phyloP scores from a whole-genome alignment of 1,140 invertebrate species.

The Drosophila teissieri region DNA sequence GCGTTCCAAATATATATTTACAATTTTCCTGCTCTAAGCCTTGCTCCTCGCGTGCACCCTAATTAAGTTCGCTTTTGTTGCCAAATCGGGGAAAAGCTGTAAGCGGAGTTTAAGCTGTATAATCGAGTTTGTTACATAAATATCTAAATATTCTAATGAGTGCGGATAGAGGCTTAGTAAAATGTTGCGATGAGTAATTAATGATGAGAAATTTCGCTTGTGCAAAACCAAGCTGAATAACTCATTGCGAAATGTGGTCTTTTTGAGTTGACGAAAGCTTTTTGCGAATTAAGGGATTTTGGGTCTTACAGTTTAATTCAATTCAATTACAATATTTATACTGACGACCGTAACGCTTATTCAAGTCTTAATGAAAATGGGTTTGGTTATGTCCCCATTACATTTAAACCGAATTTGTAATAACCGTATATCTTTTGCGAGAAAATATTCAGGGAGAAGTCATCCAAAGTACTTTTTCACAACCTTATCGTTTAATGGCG shows the following conservation, averaged over 20 bases:
- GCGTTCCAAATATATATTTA: slow-evolving; percentile 3
- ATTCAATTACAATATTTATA: slow-evolving; percentile 5
- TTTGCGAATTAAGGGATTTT: slow-evolving; percentile 11
- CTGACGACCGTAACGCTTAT: background rate
- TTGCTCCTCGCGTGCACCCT: background rate
- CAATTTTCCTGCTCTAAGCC: background rate
- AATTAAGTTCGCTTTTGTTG: background rate
- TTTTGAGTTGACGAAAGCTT: slow-evolving; percentile 16
- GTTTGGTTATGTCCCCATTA: no score
- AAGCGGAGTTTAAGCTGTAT: slow-evolving; percentile 6
- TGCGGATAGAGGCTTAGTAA: background rate
- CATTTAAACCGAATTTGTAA: no score
- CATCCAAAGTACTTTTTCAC: background rate
- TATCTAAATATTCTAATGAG: slow-evolving; percentile 20
- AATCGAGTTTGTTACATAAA: slow-evolving; percentile 37
- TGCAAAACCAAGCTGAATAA: slow-evolving; percentile 6
- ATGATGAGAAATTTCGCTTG: slow-evolving; percentile 17
- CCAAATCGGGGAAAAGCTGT: background rate
- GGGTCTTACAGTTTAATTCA: background rate
- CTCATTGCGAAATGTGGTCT: slow-evolving; percentile 3
- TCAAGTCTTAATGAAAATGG: background rate
- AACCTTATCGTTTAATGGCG: background rate
- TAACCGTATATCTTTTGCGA: no score
- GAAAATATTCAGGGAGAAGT: background rate
- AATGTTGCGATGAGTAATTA: slow-evolving; percentile 21